Conservation (phyloP, 2,113 vertebrate species). For the Noturus placidus region DNA sequence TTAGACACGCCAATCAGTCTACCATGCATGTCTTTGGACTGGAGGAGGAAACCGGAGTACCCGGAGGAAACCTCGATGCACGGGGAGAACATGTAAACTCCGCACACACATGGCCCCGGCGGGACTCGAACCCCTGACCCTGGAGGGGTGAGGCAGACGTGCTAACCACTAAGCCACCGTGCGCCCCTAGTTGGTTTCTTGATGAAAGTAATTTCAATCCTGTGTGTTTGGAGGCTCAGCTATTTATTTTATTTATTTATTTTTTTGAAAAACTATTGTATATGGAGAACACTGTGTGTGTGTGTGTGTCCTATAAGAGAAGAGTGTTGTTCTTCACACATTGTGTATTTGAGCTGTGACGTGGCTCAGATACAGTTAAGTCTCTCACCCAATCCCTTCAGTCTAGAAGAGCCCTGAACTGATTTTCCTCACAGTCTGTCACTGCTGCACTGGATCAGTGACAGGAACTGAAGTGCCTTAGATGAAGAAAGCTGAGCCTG, state of each 20-base stretch:
- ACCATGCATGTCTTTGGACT: no score
- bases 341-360: neutral
- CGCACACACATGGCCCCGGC: no score
- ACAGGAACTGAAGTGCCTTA: neutral
- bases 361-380: neutral
- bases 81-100: no score
- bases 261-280: neutral
- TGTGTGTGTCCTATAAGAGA: conserved; percentile 14
- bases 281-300: neutral
- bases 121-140: no score
- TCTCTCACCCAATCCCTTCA: neutral
- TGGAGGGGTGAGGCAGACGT: no score
- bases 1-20: no score
- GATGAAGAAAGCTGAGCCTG: neutral
- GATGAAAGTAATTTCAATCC: neutral
- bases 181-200: neutral
- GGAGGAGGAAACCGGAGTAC: no score
- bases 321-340: neutral
- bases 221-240: neutral
- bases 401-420: conserved; percentile 10
- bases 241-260: no score
- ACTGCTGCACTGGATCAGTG: conserved; percentile 24
- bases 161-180: no score
- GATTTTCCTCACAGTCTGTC: neutral
- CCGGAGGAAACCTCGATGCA: no score